Evolutionary conservation across 2,113 vertebrate genomes (phyloP), one percentile per base, ranked within the genome.

Genomic region (Centrocercus urophasianus): DNA sequence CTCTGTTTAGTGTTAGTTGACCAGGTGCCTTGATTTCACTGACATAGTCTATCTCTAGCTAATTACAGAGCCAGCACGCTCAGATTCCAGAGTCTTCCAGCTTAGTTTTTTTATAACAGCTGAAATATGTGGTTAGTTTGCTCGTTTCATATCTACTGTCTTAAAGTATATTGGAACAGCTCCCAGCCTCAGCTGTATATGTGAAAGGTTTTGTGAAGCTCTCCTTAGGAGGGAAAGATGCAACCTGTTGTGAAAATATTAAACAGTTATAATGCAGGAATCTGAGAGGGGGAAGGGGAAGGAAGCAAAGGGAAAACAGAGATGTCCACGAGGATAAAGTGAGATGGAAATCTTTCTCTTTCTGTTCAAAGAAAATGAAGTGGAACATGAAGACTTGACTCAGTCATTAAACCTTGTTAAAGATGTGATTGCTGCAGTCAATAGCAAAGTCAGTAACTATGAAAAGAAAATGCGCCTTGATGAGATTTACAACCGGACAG

Each of bases 381-480:
- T 95, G 16, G 99, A 99, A 74, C 98, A 97, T 20, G 94, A 97
- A 14, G 98, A 99, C 57, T 96, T 99, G 92, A 97, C 97, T 8
- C 98, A 98, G 66, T 98, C 98, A 0, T 88, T 99, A 61, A 98
- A 97, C 93, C 96, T 99, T 4, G 98, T 99, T 71, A 99, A 99
- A 90, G 98, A 98, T 32, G 96, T 99, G 80, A 98, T 99, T 24
- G 98, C 98, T 5, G 98, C 98, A 0, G 99, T 99, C 17, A 98
- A 99, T n/a, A 98, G 96, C 95, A 98, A 98, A 92, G 99, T 99
- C 83, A 99, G 98, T 77, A 98, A 99, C 80, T 99, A 99, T 0
- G 99, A 99, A 57, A 99, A 99, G 97, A 98, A 98, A 66, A 98
- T 96, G 8, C 98, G 98, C 3, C 98, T 99, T 16, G 96, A 97